A percentile compares a stretch with the other conserved stretches of the same genome.
These are phyloP conservation scores for Carposina sasakii DNA, from an alignment of 1,140 invertebrate species.

Conservation along the genomic window DNA sequence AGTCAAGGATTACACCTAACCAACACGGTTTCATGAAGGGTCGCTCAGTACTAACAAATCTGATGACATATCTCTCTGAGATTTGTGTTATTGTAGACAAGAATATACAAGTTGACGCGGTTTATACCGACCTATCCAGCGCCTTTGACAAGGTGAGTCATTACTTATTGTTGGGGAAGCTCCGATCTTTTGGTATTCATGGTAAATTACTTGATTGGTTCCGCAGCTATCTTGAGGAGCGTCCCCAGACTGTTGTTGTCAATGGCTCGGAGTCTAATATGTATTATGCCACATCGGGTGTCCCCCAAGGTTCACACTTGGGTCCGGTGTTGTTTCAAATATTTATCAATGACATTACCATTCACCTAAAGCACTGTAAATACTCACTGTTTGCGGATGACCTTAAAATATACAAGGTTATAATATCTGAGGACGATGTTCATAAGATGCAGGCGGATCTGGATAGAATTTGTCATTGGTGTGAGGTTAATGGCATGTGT, in stretches of 20 bases:
- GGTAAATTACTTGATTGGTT: neutral
- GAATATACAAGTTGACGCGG: neutral
- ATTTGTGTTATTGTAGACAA: neutral
- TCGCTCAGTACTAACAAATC: neutral
- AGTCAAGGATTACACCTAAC: neutral
- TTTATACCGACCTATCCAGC: neutral
- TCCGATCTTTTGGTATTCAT: neutral
- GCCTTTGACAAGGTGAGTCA: neutral
- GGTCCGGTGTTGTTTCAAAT: conserved; percentile 34
- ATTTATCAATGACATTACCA: conserved; percentile 35
- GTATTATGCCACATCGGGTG: conserved; percentile 26
- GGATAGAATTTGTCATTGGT: neutral
- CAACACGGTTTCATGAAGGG: neutral
- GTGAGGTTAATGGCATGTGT: neutral
- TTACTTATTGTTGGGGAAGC: neutral
- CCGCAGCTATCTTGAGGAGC: neutral
- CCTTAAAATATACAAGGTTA: conserved; percentile 15
- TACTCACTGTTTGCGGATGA: conserved; percentile 11
- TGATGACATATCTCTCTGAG: neutral
- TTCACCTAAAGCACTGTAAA: conserved; percentile 7
- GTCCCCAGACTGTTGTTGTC: conserved; percentile 5
- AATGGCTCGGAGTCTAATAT: conserved; percentile 13
- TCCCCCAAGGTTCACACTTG: conserved; percentile 39
- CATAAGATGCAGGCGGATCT: neutral
- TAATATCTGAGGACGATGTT: neutral